These are phyloP conservation scores for Eupelmus urozonus DNA, from an alignment of 2,888 invertebrate species.

Conservation along the genomic window DNA sequence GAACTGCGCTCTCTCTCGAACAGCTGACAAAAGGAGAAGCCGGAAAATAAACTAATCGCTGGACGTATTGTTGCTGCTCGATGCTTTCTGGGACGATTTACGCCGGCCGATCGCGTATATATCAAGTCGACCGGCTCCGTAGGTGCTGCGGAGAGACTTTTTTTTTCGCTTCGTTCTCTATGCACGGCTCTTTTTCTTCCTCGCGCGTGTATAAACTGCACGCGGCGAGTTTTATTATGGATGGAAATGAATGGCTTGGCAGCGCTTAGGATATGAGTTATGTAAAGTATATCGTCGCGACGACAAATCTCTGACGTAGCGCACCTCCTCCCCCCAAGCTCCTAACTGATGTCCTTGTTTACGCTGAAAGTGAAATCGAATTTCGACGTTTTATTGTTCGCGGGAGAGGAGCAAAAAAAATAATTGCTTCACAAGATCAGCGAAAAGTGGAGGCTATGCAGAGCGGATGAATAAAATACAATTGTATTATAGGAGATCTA, in stretches of 20 bases:
- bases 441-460: no score
- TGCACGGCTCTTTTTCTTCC: no score
- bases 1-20: no score
- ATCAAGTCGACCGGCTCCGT: constrained; percentile 10
- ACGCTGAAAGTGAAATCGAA: constrained; percentile 37
- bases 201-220: no score
- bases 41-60: constrained; percentile 29
- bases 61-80: constrained; percentile 1
- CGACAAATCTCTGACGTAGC: constrained; percentile 24
- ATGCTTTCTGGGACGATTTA: constrained; percentile 17
- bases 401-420: no score
- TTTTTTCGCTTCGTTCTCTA: not conserved
- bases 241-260: constrained; percentile 10
- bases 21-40: not conserved
- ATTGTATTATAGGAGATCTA: no score
- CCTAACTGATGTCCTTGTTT: constrained; percentile 31
- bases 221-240: constrained; percentile 10
- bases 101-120: constrained; percentile 15
- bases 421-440: no score
- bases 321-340: not conserved
- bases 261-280: constrained; percentile 19
- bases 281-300: constrained; percentile 27
- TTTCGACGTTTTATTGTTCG: no score
- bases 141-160: not conserved
- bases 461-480: no score